Evolutionary conservation across 2,888 invertebrate genomes (phyloP).

Genomic region (Tenthredo notha): DNA sequence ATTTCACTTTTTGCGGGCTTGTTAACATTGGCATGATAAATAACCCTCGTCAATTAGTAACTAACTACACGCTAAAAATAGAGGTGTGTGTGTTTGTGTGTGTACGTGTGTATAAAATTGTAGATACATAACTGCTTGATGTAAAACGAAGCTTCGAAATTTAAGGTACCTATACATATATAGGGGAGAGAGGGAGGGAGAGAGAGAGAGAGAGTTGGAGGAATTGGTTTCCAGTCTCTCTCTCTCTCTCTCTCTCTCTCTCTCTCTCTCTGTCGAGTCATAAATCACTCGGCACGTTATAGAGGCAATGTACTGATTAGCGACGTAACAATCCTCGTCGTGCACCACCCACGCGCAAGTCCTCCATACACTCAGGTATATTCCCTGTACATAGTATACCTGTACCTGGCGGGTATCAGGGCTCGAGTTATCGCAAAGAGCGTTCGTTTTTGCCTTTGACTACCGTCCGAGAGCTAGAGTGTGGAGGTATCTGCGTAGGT

Average conservation of each 20-base stretch:
- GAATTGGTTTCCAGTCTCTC: constrained; percentile 41
- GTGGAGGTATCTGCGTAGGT: constrained; percentile 51
- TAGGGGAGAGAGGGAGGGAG: too few relatives aligned
- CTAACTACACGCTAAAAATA: background rate
- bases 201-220: constrained; percentile 18
- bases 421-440: constrained; percentile 5
- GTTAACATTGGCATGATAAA: background rate
- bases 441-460: constrained; percentile 49
- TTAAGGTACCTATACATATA: background rate
- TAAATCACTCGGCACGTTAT: constrained; percentile 51
- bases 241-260: background rate
- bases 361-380: constrained; percentile 16
- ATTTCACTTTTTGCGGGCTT: background rate
- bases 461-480: constrained; percentile 7
- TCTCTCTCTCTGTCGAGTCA: constrained; percentile 12
- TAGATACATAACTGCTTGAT: constrained; percentile 11
- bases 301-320: constrained; percentile 51
- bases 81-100: too few relatives aligned
- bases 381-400: background rate
- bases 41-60: constrained; percentile 38
- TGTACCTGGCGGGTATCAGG: background rate
- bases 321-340: constrained; percentile 44
- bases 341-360: constrained; percentile 10
- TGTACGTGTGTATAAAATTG: background rate
- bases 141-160: constrained; percentile 17